Evolutionary conservation across 2,797 vertebrate genomes (phyloP).

Genomic region (Sebastes itinus): DNA sequence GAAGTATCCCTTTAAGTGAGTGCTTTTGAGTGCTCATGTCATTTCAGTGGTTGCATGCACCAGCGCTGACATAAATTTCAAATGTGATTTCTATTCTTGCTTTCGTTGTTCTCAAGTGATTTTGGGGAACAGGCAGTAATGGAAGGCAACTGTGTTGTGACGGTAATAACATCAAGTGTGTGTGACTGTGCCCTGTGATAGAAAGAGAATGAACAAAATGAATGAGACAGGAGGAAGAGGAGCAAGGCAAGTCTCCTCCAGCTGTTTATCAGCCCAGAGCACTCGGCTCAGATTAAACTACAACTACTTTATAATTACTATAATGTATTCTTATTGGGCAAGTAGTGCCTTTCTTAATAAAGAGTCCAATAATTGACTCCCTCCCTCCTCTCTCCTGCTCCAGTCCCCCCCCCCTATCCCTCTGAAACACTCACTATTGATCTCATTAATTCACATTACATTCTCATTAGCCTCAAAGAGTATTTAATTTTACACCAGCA

Average conservation of each 20-base stretch:
- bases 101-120: conserved; percentile 17
- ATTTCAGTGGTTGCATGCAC: neutral
- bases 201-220: conserved; percentile 16
- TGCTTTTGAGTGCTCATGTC: neutral
- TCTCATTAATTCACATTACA: conserved; percentile 65
- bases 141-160: conserved; percentile 5
- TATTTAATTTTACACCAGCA: conserved; percentile 43
- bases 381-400: neutral
- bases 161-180: neutral
- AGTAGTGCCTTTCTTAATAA: conserved; percentile 40
- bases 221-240: conserved; percentile 32
- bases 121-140: conserved; percentile 5
- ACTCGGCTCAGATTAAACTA: conserved; percentile 57
- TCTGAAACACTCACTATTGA: conserved; percentile 40
- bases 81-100: neutral
- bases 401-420: neutral
- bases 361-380: conserved; percentile 47
- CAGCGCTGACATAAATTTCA: neutral
- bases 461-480: conserved; percentile 58
- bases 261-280: conserved; percentile 58
- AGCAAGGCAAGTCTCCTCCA: conserved; percentile 1
- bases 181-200: neutral
- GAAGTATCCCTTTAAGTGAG: neutral
- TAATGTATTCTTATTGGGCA: conserved; percentile 52
- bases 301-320: conserved; percentile 57